Conservation (phyloP, 2,113 vertebrate genomes). For the Smithornis capensis region DNA sequence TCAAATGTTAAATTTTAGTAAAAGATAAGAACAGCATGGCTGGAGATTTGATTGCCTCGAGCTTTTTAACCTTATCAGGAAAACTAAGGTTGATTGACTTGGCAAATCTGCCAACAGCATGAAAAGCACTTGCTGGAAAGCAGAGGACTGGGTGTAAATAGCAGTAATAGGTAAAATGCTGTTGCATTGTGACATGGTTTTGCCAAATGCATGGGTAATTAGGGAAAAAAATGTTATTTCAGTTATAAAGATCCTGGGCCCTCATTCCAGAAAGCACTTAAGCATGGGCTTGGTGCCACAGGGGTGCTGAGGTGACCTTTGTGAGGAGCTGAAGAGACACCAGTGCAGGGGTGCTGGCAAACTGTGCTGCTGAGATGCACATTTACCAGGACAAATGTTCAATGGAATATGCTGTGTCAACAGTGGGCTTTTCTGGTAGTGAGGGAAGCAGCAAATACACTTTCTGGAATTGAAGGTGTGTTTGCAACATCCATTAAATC, state of each 20-base stretch:
- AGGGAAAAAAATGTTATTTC: neutral
- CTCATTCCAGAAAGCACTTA: conserved; percentile 36
- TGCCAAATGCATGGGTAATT: neutral
- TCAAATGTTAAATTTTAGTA: conserved; percentile 39
- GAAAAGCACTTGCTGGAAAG: conserved; percentile 39
- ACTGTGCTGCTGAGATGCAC: neutral
- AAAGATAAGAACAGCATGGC: conserved; percentile 13
- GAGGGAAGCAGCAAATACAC: neutral
- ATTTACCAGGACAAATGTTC: neutral
- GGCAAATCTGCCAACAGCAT: conserved; percentile 48
- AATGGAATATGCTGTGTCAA: neutral
- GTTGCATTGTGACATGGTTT: neutral
- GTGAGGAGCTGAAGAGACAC: neutral
- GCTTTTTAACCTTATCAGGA: conserved; percentile 69
- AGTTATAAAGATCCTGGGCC: neutral
- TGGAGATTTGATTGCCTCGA: conserved; percentile 49
- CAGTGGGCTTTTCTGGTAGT: neutral
- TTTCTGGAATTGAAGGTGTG: neutral
- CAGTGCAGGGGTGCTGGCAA: neutral
- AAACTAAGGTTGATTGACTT: conserved; percentile 46
- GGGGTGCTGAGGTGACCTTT: neutral
- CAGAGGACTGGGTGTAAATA: conserved; percentile 40
- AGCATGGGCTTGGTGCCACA: neutral
- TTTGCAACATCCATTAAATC: neutral
- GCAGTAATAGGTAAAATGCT: conserved; percentile 19